Conservation (phyloP, 2,113 vertebrate species). For the Gymnarchus niloticus region DNA sequence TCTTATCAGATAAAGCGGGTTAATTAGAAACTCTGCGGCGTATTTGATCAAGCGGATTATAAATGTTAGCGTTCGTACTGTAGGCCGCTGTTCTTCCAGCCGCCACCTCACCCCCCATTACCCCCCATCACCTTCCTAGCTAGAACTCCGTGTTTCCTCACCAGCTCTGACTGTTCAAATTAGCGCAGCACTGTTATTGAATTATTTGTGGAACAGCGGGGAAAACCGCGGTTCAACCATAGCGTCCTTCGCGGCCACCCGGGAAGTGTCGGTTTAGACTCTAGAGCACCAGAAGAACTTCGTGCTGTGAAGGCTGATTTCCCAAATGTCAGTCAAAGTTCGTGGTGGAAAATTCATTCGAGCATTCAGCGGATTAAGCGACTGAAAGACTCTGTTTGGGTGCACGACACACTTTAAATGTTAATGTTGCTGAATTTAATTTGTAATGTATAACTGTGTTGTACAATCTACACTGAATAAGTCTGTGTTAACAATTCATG, state of each 20-base stretch:
- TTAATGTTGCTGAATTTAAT: neutral
- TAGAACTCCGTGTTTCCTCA: neutral
- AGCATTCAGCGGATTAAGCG: neutral
- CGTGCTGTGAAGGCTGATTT: neutral
- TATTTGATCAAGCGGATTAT: constrained; percentile 46
- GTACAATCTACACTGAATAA: neutral
- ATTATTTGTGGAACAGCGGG: neutral
- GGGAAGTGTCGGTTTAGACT: neutral
- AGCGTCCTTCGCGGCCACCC: too few species aligned
- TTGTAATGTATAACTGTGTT: neutral
- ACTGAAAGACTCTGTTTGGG: neutral
- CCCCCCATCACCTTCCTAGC: neutral
- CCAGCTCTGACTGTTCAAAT: neutral
- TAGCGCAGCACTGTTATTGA: neutral
- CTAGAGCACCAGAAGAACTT: neutral
- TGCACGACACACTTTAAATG: neutral
- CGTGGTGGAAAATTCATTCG: neutral
- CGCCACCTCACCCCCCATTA: neutral
- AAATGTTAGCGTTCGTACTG: constrained; percentile 31
- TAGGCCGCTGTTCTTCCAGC: constrained; percentile 8
- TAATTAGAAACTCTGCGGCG: constrained; percentile 46
- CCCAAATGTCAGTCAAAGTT: neutral
- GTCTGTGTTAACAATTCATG: neutral
- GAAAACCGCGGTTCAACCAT: neutral
- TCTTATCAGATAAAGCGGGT: constrained; percentile 43